Percentiles rank a stretch among this genome's conserved stretches.
Conservation (phyloP, 2,888 invertebrate species). For the Ernsta delagoae region DNA sequence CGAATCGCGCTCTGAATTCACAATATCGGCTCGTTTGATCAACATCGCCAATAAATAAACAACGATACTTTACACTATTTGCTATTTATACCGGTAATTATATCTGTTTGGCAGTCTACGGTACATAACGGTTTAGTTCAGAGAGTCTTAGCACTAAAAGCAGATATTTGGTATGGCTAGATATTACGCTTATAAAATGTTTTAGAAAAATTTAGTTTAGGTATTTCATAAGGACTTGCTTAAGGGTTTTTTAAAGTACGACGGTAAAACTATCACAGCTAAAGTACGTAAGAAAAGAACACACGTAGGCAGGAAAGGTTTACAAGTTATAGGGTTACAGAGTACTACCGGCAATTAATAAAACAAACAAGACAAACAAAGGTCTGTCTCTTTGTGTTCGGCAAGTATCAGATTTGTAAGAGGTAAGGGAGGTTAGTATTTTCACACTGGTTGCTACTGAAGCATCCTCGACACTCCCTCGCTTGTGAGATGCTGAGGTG, state of each 20-base stretch:
- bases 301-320: too few relatives aligned
- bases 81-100: too few relatives aligned
- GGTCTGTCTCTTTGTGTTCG: neutral
- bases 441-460: neutral
- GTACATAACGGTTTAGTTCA: neutral
- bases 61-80: neutral
- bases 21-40: slow-evolving; percentile 13
- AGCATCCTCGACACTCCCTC: neutral
- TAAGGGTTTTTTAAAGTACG: too few relatives aligned
- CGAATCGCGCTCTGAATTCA: slow-evolving; percentile 20
- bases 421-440: neutral
- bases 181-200: too few relatives aligned
- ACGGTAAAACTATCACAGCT: too few relatives aligned
- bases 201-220: too few relatives aligned
- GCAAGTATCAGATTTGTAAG: neutral
- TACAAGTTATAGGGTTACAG: too few relatives aligned
- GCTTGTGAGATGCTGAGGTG: neutral
- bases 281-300: too few relatives aligned
- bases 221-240: too few relatives aligned
- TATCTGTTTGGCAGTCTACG: neutral
- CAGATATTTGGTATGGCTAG: too few relatives aligned
- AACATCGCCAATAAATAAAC: slow-evolving; percentile 9
- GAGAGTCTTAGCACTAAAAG: too few relatives aligned
- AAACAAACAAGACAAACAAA: neutral
- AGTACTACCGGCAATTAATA: too few relatives aligned